phyloP scores from a whole-genome alignment of 2,113 vertebrate species.

The Bufo gargarizans region DNA sequence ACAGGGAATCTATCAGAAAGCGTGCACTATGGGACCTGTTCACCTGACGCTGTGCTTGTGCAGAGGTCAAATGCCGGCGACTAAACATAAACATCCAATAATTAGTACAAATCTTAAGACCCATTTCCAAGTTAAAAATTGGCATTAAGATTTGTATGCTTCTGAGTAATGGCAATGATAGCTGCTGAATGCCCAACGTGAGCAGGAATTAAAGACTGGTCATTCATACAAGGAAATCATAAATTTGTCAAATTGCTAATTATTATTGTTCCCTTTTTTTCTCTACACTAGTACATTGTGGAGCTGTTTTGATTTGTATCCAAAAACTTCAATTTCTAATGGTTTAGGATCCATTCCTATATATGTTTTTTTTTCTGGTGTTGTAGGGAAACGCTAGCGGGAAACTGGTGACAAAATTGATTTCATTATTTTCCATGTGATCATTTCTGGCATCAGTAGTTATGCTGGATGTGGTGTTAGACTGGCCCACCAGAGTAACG shows the following conservation, averaged over 20 bases:
- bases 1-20: constrained; percentile 51
- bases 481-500: too few species aligned
- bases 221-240: too few species aligned
- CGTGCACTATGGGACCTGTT: constrained; percentile 12
- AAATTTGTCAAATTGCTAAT: too few species aligned
- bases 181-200: not conserved
- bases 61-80: constrained; percentile 66
- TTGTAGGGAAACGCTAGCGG: too few species aligned
- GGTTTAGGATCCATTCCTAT: too few species aligned
- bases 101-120: constrained; percentile 61
- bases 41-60: constrained; percentile 54
- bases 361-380: too few species aligned
- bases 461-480: too few species aligned
- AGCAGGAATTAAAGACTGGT: too few species aligned
- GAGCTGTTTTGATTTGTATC: not conserved
- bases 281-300: not conserved
- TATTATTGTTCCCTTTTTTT: too few species aligned
- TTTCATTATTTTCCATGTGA: too few species aligned
- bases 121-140: not conserved
- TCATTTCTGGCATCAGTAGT: too few species aligned
- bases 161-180: not conserved
- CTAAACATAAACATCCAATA: constrained; percentile 67
- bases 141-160: not conserved
- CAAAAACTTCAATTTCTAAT: not conserved
- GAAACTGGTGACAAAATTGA: too few species aligned